Percentiles rank a stretch among this genome's conserved stretches.
Conservation (phyloP, 2,797 vertebrate genomes). For the Pseudochirops corinnae region DNA sequence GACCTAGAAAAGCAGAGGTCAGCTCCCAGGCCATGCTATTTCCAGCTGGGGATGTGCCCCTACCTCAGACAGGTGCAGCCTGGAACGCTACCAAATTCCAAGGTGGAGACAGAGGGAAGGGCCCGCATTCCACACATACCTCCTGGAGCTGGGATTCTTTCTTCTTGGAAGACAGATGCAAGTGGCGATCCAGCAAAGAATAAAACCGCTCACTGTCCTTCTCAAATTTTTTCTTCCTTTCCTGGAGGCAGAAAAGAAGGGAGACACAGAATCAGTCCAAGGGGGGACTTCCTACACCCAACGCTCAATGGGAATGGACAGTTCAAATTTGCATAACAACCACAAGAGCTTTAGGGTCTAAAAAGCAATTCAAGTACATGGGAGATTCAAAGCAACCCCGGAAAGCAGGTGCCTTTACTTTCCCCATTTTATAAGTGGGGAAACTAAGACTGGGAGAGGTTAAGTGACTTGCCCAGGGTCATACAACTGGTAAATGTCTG, state of each 20-base stretch:
- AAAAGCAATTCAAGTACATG: background rate
- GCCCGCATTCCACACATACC: constrained; percentile 82
- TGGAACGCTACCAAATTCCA: background rate
- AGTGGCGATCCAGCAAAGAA: constrained; percentile 95
- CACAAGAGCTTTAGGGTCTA: background rate
- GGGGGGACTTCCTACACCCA: background rate
- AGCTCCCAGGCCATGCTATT: background rate
- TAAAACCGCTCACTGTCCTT: constrained; percentile 98
- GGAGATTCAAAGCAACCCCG: background rate
- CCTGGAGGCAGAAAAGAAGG: constrained; percentile 85
- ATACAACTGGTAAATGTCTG: background rate
- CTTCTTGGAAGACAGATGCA: constrained; percentile 96
- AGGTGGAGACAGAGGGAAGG: background rate
- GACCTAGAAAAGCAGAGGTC: background rate
- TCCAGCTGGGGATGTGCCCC: background rate
- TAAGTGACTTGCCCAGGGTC: background rate
- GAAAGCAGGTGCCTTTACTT: background rate
- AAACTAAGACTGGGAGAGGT: background rate
- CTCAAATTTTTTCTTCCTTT: constrained; percentile 97
- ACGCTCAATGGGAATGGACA: background rate
- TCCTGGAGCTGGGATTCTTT: constrained; percentile 97
- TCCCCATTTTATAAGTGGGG: background rate
- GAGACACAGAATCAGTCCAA: constrained; percentile 21
- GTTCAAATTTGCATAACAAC: background rate
- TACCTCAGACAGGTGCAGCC: background rate